Evolutionary conservation across 2,888 invertebrate genomes (phyloP), one percentile per base, ranked within the genome.

Genomic region (Leptopilina drosophilae): DNA sequence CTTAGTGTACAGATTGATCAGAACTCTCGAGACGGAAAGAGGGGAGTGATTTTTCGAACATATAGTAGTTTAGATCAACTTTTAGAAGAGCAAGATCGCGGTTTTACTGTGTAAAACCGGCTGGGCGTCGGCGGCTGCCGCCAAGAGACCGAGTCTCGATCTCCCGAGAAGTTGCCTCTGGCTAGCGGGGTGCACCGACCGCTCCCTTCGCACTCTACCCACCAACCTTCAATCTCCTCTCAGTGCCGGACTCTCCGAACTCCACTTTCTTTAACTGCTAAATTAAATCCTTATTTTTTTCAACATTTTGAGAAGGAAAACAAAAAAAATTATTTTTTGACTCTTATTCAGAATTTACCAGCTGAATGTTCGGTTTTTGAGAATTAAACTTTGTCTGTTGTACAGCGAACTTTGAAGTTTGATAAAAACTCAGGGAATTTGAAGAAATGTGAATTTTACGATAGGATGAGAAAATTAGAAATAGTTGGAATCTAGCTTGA

Each of bases 51-150:
- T 73, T 73, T 73, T 59, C 73, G 33, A 73, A 73, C 49, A 49
- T 12, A 49, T 49, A 49, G 12, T 73, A 73, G 73, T 73, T 73
- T 40, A 73, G 56, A 33, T 59, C 33, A 73, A 56, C 56, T 73
- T 40, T 62, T 53, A 56, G 40, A 73, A 56, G 56, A 73, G 56
- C 40, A 56, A 40, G 73, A 86, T 86, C 84, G 84, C 49, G 49
- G 82, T 87, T 87, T 81, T 86, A 81, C 86, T 85, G 88, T 88
- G 88, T 90, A 88, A 89, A 89, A 88, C 88, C 88, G 89, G 90
- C 89, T 88, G 89, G 88, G 90, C 89, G 90, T 89, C 89, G 88
- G 88, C 88, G 87, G 86, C 85, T 87, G 89, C 87, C 84, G 87
- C 81, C 85, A 84, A 83, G 83, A 84, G 85, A 86, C 83, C 83